Evolutionary conservation across 2,113 vertebrate species (phyloP).

Genomic region (Microtus ochrogaster): DNA sequence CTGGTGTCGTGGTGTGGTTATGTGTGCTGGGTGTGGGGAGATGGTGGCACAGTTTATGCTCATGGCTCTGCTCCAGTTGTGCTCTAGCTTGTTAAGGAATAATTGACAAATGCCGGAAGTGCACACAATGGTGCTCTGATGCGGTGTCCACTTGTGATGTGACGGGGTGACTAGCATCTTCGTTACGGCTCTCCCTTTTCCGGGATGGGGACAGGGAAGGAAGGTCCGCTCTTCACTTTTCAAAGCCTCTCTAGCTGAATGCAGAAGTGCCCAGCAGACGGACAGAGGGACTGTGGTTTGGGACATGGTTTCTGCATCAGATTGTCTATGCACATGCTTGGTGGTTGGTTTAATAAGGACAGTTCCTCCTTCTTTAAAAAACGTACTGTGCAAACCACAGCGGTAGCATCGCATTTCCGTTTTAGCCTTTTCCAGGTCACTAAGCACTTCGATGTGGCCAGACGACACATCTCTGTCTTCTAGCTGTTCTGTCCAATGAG

Average conservation of each 20-base stretch:
- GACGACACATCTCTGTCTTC: background rate
- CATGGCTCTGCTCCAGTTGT: background rate
- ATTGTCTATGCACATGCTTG: background rate
- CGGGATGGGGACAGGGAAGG: background rate
- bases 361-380: background rate
- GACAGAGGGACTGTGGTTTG: background rate
- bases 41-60: background rate
- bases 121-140: background rate
- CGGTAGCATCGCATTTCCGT: background rate
- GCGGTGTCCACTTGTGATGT: background rate
- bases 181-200: background rate
- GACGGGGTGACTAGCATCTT: background rate
- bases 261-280: background rate
- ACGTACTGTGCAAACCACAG: background rate
- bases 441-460: background rate
- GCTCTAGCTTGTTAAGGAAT: background rate
- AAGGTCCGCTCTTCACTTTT: background rate
- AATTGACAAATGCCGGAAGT: background rate
- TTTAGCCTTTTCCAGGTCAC: background rate
- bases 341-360: background rate
- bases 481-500: background rate
- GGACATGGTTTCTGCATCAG: background rate
- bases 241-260: background rate
- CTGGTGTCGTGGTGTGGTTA: rapidly evolving
- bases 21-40: background rate